phyloP scores from a whole-genome alignment of 2,113 vertebrate species.

The Cochlearius cochlearius region DNA sequence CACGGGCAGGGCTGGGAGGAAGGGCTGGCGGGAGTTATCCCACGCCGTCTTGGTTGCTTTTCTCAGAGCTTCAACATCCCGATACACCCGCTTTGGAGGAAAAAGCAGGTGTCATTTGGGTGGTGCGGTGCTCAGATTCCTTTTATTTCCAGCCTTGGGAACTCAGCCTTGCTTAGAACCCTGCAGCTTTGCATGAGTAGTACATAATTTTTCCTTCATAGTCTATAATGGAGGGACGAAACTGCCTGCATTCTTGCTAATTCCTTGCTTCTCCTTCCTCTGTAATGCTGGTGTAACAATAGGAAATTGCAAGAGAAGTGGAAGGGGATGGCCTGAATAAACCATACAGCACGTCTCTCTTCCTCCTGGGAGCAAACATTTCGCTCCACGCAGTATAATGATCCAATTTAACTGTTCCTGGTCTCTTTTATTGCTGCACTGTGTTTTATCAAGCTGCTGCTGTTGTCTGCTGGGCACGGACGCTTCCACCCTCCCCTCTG shows the following conservation, averaged over 20 bases:
- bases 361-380: not conserved
- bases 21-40: not conserved
- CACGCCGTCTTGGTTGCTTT: not conserved
- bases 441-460: not conserved
- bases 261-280: not conserved
- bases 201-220: not conserved
- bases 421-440: not conserved
- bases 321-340: not conserved
- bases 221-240: not conserved
- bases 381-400: not conserved
- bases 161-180: not conserved
- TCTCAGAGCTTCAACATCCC: not conserved
- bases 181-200: not conserved
- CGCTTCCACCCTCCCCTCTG: not conserved
- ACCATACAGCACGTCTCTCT: not conserved
- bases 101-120: not conserved
- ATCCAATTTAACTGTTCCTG: not conserved
- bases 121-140: not conserved
- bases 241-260: not conserved
- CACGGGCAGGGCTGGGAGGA: not conserved
- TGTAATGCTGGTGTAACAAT: not conserved
- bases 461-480: not conserved
- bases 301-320: not conserved
- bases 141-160: conserved; percentile 4
- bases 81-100: not conserved